Evolutionary conservation across 2,113 vertebrate genomes (phyloP).

Genomic region (Macquaria australasica): DNA sequence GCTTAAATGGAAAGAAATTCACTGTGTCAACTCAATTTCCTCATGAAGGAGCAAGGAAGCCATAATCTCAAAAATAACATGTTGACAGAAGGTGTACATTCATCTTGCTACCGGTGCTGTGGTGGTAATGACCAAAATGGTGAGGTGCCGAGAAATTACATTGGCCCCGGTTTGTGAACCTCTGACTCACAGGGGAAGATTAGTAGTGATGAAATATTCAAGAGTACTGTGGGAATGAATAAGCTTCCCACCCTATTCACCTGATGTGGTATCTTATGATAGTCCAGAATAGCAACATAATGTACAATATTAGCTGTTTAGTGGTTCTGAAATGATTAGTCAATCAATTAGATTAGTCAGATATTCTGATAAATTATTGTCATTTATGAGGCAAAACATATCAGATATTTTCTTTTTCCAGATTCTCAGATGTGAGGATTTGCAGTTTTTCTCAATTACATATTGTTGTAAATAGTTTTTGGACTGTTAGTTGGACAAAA

Average conservation of each 20-base stretch:
- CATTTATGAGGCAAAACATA: not conserved
- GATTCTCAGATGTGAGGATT: not conserved
- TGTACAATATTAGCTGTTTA: not conserved
- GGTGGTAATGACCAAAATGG: constrained; percentile 22
- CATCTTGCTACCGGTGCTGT: not conserved
- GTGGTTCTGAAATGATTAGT: not conserved
- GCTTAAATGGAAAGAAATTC: constrained; percentile 70
- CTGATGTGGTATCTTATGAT: not conserved
- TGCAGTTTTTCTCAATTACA: not conserved
- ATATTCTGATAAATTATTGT: not conserved
- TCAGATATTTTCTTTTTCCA: not conserved
- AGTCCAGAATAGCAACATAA: not conserved
- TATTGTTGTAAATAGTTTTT: no score
- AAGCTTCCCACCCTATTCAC: not conserved
- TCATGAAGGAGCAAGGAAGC: constrained; percentile 40
- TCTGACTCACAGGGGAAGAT: constrained; percentile 24
- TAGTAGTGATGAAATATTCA: constrained; percentile 40
- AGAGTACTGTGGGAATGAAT: not conserved
- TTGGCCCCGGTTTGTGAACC: constrained; percentile 1
- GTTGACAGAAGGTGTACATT: constrained; percentile 46
- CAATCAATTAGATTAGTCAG: accelerated
- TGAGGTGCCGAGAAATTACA: constrained; percentile 6
- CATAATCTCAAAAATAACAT: constrained; percentile 55
- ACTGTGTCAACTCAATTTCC: constrained; percentile 74
- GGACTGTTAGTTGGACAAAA: no score